phyloP scores from a whole-genome alignment of 1,140 invertebrate genomes.

The Lucilia sericata region DNA sequence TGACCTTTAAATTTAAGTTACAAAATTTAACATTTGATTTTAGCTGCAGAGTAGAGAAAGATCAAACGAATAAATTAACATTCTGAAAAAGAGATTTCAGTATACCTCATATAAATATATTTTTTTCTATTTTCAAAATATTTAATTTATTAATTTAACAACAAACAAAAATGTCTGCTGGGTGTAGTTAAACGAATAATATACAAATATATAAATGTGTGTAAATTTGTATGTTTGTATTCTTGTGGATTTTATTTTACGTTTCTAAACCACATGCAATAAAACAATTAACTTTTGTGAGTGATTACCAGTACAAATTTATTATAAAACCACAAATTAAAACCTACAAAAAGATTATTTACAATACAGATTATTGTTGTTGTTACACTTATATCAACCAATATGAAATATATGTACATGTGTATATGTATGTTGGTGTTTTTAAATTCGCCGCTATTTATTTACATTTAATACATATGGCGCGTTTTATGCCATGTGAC shows the following conservation, averaged over 20 bases:
- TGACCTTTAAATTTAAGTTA: too few relatives aligned
- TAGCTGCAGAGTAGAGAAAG: too few relatives aligned
- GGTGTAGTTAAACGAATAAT: not conserved
- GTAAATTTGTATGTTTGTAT: not conserved
- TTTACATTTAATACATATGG: too few relatives aligned
- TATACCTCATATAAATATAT: too few relatives aligned
- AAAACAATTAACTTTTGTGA: constrained; percentile 43
- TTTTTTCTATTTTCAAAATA: too few relatives aligned
- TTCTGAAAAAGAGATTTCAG: too few relatives aligned
- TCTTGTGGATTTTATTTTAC: not conserved
- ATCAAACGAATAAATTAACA: too few relatives aligned
- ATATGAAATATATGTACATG: not conserved
- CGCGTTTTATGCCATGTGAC: too few relatives aligned
- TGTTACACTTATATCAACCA: not conserved
- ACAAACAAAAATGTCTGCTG: not conserved
- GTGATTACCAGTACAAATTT: constrained; percentile 36
- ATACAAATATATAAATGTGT: not conserved
- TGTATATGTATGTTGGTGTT: not conserved
- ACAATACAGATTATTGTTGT: not conserved
- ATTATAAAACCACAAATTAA: constrained; percentile 40
- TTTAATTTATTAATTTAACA: too few relatives aligned
- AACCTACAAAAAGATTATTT: constrained; percentile 24
- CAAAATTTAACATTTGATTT: too few relatives aligned
- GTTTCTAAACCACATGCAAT: constrained; percentile 38
- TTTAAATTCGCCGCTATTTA: not conserved